phyloP scores from a whole-genome alignment of 2,888 invertebrate species.

The Diplazon laetatorius region DNA sequence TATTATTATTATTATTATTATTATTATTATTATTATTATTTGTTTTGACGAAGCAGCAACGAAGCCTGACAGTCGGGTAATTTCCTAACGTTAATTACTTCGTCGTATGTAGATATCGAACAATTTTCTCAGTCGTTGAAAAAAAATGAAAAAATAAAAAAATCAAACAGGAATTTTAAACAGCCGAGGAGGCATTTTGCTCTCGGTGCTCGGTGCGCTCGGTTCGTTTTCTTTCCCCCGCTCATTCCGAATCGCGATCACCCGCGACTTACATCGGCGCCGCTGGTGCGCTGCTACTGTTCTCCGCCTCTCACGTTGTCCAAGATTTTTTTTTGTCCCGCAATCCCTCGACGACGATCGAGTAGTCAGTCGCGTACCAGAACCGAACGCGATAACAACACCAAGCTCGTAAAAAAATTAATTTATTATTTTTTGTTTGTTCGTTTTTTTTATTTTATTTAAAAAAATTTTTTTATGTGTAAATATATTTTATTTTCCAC shows the following conservation, averaged over 20 bases:
- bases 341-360: slow-evolving; percentile 63
- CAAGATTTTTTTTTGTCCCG: slow-evolving; percentile 69
- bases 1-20: too few relatives aligned
- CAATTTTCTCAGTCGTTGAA: slow-evolving; percentile 25
- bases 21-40: too few relatives aligned
- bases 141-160: too few relatives aligned
- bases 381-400: slow-evolving; percentile 53
- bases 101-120: background rate
- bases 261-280: slow-evolving; percentile 25
- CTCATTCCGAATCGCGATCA: slow-evolving; percentile 20
- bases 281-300: slow-evolving; percentile 5
- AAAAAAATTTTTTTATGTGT: too few relatives aligned
- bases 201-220: too few relatives aligned
- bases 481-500: slow-evolving; percentile 5
- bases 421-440: too few relatives aligned
- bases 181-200: too few relatives aligned
- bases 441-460: too few relatives aligned
- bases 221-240: background rate
- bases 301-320: slow-evolving; percentile 48
- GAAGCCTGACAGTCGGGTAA: too few relatives aligned
- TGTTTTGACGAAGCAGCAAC: too few relatives aligned
- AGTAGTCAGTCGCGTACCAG: slow-evolving; percentile 71
- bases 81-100: background rate
- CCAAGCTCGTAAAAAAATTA: slow-evolving; percentile 35
- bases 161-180: too few relatives aligned